Conservation (phyloP, 2,113 vertebrate genomes). For the Zeus faber region DNA sequence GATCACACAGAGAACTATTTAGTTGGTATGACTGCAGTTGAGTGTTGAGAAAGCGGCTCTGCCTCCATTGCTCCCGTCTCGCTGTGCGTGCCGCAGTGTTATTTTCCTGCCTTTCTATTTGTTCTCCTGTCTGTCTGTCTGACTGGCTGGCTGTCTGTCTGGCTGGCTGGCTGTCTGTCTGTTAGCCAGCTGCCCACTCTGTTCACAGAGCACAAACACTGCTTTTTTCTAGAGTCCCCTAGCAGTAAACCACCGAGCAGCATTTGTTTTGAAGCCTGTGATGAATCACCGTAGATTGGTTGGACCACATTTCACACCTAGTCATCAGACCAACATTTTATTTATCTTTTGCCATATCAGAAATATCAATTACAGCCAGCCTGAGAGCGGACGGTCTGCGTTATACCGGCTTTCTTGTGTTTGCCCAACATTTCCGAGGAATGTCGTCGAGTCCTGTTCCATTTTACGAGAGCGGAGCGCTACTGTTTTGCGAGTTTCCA, state of each 20-base stretch:
- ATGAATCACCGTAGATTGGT: constrained; percentile 3
- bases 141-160: constrained; percentile 5
- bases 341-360: no score
- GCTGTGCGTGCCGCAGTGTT: no score
- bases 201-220: constrained; percentile 11
- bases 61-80: constrained; percentile 15
- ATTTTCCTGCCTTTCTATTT: background rate
- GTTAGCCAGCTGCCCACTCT: constrained; percentile 19
- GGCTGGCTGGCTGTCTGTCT: background rate
- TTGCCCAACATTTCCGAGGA: no score
- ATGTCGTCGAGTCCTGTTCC: background rate
- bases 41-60: no score
- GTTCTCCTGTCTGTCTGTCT: constrained; percentile 4
- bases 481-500: constrained; percentile 16
- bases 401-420: no score
- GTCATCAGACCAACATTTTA: constrained; percentile 7
- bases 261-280: background rate
- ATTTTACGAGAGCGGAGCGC: background rate
- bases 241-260: no score
- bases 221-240: background rate
- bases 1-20: no score
- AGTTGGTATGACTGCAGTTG: no score
- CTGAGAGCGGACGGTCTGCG: no score
- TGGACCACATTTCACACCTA: constrained; percentile 11
- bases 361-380: no score